Evolutionary conservation across 1,140 invertebrate genomes (phyloP).

Genomic region (Tribolium madens): DNA sequence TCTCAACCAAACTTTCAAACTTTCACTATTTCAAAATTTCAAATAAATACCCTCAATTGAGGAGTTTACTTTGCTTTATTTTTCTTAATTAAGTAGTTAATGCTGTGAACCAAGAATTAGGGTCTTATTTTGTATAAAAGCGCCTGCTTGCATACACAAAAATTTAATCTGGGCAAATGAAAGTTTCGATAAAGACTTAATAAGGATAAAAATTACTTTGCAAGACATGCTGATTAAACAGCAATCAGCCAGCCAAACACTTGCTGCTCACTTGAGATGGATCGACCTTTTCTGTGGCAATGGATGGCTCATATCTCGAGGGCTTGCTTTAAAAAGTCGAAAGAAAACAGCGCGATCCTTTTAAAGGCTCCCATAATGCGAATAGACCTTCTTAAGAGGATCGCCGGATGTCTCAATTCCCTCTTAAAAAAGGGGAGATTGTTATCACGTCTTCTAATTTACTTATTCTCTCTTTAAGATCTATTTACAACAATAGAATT

Average conservation of each 20-base stretch:
- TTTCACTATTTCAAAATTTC: too few species aligned
- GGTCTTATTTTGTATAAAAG: neutral
- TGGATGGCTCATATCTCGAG: conserved; percentile 61
- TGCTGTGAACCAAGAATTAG: neutral
- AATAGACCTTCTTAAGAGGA: conserved; percentile 62
- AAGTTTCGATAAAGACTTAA: conserved; percentile 55
- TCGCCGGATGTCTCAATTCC: conserved; percentile 58
- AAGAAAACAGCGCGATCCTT: conserved; percentile 61
- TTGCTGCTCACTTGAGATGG: conserved; percentile 51
- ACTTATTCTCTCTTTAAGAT: conserved; percentile 76
- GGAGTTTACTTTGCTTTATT: neutral
- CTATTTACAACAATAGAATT: conserved; percentile 70
- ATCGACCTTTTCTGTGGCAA: conserved; percentile 53
- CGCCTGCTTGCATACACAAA: conserved; percentile 48
- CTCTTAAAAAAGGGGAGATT: conserved; percentile 70
- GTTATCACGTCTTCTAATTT: conserved; percentile 77
- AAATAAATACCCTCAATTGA: too few species aligned
- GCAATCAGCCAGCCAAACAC: conserved; percentile 60
- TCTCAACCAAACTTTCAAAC: too few species aligned
- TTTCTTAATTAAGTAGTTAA: neutral
- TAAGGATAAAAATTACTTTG: conserved; percentile 62
- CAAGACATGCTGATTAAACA: conserved; percentile 63
- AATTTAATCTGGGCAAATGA: conserved; percentile 55
- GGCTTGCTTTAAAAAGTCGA: conserved; percentile 61
- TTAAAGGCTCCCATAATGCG: conserved; percentile 60